A percentile compares a stretch with the other conserved stretches of the same genome.
phyloP scores from a whole-genome alignment of 2,113 vertebrate genomes.

The Ariopsis seemanni region DNA sequence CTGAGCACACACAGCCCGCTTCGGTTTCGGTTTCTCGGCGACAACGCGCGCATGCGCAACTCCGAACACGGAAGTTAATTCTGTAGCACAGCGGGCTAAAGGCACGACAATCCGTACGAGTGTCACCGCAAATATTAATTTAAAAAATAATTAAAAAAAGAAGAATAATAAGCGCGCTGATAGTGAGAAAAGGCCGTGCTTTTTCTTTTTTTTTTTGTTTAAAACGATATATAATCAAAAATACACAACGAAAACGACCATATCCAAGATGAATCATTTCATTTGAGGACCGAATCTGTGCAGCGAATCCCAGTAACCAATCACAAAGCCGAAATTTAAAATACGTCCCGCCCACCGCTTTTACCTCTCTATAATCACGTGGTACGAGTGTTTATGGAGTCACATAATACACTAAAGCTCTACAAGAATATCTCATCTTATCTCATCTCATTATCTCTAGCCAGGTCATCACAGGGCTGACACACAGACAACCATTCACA shows the following conservation, averaged over 20 bases:
- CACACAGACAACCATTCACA: no score
- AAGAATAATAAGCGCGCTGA: not conserved
- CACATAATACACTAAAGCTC: no score
- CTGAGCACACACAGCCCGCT: not conserved
- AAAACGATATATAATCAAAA: not conserved
- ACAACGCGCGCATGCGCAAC: not conserved
- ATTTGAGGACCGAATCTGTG: not conserved
- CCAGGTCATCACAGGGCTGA: no score
- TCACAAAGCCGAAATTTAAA: not conserved
- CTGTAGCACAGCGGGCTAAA: not conserved
- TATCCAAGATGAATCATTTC: not conserved
- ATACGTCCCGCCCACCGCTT: not conserved
- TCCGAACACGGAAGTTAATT: no score
- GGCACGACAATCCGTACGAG: not conserved
- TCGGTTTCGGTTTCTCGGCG: slow-evolving; percentile 1
- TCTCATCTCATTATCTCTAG: no score
- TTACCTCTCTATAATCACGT: no score
- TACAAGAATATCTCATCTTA: no score
- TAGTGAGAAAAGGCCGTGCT: not conserved
- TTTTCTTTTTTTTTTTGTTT: not conserved
- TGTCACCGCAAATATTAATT: not conserved
- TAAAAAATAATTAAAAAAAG: not conserved
- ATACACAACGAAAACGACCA: not conserved
- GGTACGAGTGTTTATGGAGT: no score
- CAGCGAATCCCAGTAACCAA: not conserved